Percentiles rank a stretch among this genome's conserved stretches.
phyloP scores from a whole-genome alignment of 2,888 invertebrate genomes.

The Scaptomyza polygonia region DNA sequence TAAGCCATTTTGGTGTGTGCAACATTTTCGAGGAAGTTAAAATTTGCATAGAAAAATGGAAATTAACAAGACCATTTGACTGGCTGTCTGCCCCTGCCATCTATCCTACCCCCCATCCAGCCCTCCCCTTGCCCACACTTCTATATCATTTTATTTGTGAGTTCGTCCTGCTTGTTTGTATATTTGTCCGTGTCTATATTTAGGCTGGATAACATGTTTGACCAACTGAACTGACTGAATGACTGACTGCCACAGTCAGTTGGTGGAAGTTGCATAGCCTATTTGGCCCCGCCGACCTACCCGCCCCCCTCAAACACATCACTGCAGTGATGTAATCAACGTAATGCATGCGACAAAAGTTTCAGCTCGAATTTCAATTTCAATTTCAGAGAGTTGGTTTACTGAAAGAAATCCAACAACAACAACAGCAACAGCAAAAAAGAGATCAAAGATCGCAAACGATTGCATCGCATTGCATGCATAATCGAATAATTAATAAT shows the following conservation, averaged over 20 bases:
- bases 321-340: conserved; percentile 71
- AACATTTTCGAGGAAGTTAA: conserved; percentile 76
- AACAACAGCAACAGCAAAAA: too few species aligned
- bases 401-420: conserved; percentile 18
- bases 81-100: conserved; percentile 55
- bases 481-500: conserved; percentile 64
- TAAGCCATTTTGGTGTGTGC: conserved; percentile 62
- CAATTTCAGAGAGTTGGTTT: conserved; percentile 52
- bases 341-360: conserved; percentile 78
- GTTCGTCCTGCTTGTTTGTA: conserved; percentile 67
- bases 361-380: conserved; percentile 77
- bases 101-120: background rate
- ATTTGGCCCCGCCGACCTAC: conserved; percentile 16
- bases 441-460: conserved; percentile 62
- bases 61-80: conserved; percentile 81
- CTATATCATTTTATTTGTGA: conserved; percentile 7
- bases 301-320: conserved; percentile 15
- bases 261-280: conserved; percentile 55
- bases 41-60: conserved; percentile 82
- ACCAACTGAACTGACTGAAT: conserved; percentile 80
- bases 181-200: conserved; percentile 72
- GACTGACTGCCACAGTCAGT: conserved; percentile 76
- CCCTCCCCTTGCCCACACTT: background rate
- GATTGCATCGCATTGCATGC: conserved; percentile 73
- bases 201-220: conserved; percentile 73